A percentile compares a stretch with the other conserved stretches of the same genome.
Evolutionary conservation across 2,888 invertebrate genomes (phyloP).

Genomic region (Nymphalis urticae): DNA sequence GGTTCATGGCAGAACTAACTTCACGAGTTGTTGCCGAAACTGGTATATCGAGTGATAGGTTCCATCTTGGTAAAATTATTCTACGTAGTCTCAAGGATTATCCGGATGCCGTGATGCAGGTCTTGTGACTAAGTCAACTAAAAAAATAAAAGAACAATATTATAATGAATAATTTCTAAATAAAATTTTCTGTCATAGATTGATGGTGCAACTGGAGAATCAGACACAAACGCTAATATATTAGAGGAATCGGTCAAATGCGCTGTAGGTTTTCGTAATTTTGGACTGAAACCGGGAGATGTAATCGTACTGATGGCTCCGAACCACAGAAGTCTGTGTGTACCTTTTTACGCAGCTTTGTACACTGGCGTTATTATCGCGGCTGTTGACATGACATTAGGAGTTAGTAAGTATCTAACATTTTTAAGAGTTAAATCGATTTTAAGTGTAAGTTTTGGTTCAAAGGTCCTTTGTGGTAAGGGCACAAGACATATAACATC

Average conservation of each 20-base stretch:
- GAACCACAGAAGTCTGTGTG: conserved; percentile 64
- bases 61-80: conserved; percentile 62
- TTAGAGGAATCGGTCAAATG: conserved; percentile 57
- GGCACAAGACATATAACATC: no score
- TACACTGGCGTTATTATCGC: conserved; percentile 66
- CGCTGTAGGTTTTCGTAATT: conserved; percentile 57
- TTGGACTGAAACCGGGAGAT: conserved; percentile 64
- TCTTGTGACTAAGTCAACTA: background rate
- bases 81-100: conserved; percentile 55
- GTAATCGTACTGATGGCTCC: conserved; percentile 70
- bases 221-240: conserved; percentile 59
- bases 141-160: background rate
- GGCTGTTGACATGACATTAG: conserved; percentile 52
- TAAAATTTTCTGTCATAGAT: conserved; percentile 28
- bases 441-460: no score
- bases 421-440: background rate
- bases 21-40: conserved; percentile 53
- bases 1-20: conserved; percentile 53
- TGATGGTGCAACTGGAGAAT: conserved; percentile 50
- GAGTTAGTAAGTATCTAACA: conserved; percentile 51
- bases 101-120: conserved; percentile 48
- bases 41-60: conserved; percentile 54
- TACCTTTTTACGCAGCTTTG: conserved; percentile 71
- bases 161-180: background rate
- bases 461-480: no score